Evolutionary conservation across 1,140 invertebrate species (phyloP), one percentile per base, ranked within the genome.

Genomic region (Meloidogyne floridensis): DNA sequence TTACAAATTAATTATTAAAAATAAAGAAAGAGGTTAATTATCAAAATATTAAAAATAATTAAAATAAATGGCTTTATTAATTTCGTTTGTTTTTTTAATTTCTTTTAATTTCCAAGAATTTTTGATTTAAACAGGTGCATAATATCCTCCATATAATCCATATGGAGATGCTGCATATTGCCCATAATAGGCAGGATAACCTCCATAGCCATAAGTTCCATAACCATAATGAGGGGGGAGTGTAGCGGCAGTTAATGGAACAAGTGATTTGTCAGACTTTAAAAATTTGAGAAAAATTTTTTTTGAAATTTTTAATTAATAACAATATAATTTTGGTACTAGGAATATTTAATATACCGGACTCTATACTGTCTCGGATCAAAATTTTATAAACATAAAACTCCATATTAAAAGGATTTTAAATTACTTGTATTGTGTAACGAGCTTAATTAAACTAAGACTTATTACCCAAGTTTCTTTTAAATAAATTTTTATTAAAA

Each of bases 221-320:
- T 80, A 85, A 65, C 59, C 59, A 47, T 79, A 79, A 72, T 69
- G 77, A 43, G 77, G 77, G 4, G 51, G 72, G n/a, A 70, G 20
- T 69, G 65, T 72, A 3, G 75, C 75, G 10, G 47, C 47, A 47
- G 80, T 20, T 42, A 54, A 53, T 15, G 84, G 84, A 53, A 84
- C 84, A 8, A 84, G 54, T 54, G 84, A 84, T 56, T 84, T 84
- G 11, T 84, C 80, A n/a, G 74, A 73, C 80, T 83, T 80, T 54
- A n/a, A n/a, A 47, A 74, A 74, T 47, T 13, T 13, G 11, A 71
- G 7, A 71, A 71, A 71, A 6, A 20, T 6, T 42, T 20, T 71
- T 71, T 71, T 18, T 6, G 70, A 71, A 71, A 11, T 56, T 56
- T 56, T 76, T 43, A 51, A 65, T 47, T 56, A 47, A 56, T 76